Percentiles rank a stretch among this genome's conserved stretches.
Conservation (phyloP, 2,113 vertebrate genomes). For the Sylvicapra grimmia region DNA sequence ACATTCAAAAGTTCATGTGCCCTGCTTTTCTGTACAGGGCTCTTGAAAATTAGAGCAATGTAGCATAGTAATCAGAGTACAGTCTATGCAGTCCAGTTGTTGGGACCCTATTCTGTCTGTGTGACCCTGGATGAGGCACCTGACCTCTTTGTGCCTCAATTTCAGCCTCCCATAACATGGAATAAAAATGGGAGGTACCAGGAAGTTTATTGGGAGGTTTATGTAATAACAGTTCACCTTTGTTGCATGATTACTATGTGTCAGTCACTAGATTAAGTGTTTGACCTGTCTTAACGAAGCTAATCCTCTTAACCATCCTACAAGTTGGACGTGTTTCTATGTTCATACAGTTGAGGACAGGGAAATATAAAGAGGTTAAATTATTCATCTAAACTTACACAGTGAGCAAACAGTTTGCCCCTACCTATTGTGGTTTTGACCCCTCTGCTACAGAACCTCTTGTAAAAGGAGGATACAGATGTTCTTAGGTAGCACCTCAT, state of each 20-base stretch:
- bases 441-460: background rate
- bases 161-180: background rate
- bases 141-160: background rate
- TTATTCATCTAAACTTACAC: background rate
- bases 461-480: background rate
- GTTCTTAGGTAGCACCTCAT: background rate
- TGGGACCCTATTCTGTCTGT: background rate
- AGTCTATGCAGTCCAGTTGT: background rate
- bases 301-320: background rate
- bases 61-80: background rate
- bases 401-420: background rate
- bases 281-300: background rate
- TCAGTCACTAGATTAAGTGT: background rate
- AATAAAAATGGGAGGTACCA: background rate
- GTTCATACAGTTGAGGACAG: background rate
- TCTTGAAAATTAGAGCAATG: background rate
- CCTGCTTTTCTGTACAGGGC: background rate
- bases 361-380: background rate
- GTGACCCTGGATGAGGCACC: background rate
- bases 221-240: background rate
- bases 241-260: rapidly evolving
- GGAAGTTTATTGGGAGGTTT: background rate
- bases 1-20: background rate
- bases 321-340: background rate
- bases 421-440: background rate